phyloP scores from a whole-genome alignment of 2,797 vertebrate genomes.

The Phalloptychus januarius region DNA sequence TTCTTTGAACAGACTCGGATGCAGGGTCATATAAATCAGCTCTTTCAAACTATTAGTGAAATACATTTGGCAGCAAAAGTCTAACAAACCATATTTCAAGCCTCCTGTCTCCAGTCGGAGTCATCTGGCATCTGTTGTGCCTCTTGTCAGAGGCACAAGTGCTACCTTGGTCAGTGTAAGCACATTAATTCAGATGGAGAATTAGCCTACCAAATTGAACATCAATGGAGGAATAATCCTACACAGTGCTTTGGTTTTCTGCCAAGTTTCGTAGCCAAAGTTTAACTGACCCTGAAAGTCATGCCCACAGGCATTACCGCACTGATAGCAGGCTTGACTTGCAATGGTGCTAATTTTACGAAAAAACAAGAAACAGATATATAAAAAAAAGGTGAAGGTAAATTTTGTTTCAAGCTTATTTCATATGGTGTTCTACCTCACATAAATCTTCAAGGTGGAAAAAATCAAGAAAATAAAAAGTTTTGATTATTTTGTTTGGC shows the following conservation, averaged over 20 bases:
- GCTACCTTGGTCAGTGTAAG: conserved; percentile 11
- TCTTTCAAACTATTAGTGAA: background rate
- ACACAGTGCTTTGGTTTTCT: conserved; percentile 19
- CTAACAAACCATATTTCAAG: background rate
- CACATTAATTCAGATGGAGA: conserved; percentile 16
- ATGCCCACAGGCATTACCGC: background rate
- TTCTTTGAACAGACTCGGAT: background rate
- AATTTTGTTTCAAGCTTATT: background rate
- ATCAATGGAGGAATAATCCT: conserved; percentile 11
- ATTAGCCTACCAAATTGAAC: conserved; percentile 9
- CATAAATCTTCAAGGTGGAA: background rate
- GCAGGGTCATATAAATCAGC: conserved; percentile 1
- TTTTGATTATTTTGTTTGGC: background rate
- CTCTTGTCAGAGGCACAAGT: background rate
- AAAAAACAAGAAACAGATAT: background rate
- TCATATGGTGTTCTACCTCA: background rate
- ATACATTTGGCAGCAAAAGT: conserved; percentile 1
- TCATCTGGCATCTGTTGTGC: no score
- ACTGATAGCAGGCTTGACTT: background rate
- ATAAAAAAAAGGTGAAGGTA: background rate
- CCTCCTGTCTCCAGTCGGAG: background rate
- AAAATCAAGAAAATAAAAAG: background rate
- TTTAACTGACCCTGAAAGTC: conserved; percentile 13
- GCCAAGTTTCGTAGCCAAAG: conserved; percentile 9
- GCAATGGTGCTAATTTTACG: conserved; percentile 6